phyloP scores from a whole-genome alignment of 2,888 invertebrate species.

The Rotaria macrura region DNA sequence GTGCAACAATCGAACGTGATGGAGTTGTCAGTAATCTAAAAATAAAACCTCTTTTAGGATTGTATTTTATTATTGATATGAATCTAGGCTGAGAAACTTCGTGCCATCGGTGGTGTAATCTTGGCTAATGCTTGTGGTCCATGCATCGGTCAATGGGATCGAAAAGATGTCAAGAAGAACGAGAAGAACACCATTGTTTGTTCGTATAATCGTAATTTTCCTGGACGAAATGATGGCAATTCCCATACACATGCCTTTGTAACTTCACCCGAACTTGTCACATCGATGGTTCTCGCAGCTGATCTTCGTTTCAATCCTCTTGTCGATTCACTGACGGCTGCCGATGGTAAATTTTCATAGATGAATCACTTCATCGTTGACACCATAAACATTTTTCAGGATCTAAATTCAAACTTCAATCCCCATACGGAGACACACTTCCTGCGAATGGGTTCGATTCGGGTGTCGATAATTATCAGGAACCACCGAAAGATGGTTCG shows the following conservation, averaged over 20 bases:
- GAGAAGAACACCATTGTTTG: slow-evolving; percentile 98
- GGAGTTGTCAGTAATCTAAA: slow-evolving; percentile 53
- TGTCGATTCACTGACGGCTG: slow-evolving; percentile 71
- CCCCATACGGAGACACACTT: slow-evolving; percentile 79
- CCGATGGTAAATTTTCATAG: slow-evolving; percentile 50
- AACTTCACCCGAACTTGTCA: slow-evolving; percentile 89
- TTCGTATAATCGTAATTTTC: slow-evolving; percentile 97
- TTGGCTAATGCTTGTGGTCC: slow-evolving; percentile 98
- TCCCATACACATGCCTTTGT: slow-evolving; percentile 96
- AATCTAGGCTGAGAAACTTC: slow-evolving; percentile 62
- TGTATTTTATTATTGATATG: no score
- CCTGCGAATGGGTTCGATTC: slow-evolving; percentile 88
- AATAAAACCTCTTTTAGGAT: no score
- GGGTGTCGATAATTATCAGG: slow-evolving; percentile 85
- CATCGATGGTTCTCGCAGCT: slow-evolving; percentile 76
- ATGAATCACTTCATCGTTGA: no score
- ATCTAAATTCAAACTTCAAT: slow-evolving; percentile 37
- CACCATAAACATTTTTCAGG: no score
- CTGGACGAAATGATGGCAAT: slow-evolving; percentile 76
- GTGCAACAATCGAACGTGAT: slow-evolving; percentile 95
- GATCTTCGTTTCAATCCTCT: slow-evolving; percentile 83
- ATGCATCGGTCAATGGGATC: slow-evolving; percentile 90
- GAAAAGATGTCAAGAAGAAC: slow-evolving; percentile 85
- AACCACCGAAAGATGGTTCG: slow-evolving; percentile 64
- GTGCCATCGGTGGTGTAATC: slow-evolving; percentile 84